Evolutionary conservation across 2,888 invertebrate genomes (phyloP).

Genomic region (Nipponacmea schrenckii): DNA sequence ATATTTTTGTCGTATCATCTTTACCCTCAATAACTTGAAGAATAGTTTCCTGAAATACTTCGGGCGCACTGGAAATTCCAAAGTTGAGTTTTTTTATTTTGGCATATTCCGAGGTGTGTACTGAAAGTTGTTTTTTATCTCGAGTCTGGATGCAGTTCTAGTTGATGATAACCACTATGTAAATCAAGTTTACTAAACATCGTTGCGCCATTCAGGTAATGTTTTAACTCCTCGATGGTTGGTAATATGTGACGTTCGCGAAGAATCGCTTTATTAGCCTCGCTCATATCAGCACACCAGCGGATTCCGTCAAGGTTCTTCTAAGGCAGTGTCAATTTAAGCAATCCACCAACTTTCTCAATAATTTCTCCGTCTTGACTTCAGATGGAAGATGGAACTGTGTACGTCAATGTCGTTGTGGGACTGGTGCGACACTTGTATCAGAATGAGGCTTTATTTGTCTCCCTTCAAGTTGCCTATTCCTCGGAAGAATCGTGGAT

Average conservation of each 20-base stretch:
- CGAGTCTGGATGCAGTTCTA: not conserved
- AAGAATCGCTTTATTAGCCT: not conserved
- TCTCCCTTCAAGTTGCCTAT: too few species aligned
- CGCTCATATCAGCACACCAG: not conserved
- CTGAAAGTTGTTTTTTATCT: not conserved
- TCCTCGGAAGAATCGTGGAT: too few species aligned
- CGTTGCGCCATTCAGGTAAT: not conserved
- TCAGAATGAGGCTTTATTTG: too few species aligned
- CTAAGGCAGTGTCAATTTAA: not conserved
- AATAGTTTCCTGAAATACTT: conserved; percentile 26
- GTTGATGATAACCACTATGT: not conserved
- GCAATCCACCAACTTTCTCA: conserved; percentile 28
- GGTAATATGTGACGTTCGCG: not conserved
- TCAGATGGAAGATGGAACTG: conserved; percentile 23
- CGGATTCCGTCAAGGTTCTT: not conserved
- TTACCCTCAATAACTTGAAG: conserved; percentile 12
- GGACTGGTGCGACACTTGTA: too few species aligned
- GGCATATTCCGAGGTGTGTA: conserved; percentile 33
- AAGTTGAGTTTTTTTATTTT: conserved; percentile 18
- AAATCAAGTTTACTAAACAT: not conserved
- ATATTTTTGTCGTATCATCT: conserved; percentile 23
- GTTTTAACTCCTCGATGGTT: not conserved
- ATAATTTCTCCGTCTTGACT: conserved; percentile 31
- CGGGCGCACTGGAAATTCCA: conserved; percentile 18
- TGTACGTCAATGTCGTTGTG: conserved; percentile 20